Evolutionary conservation across 1,140 invertebrate genomes (phyloP).

Genomic region (Anagrus nilaparvatae): DNA sequence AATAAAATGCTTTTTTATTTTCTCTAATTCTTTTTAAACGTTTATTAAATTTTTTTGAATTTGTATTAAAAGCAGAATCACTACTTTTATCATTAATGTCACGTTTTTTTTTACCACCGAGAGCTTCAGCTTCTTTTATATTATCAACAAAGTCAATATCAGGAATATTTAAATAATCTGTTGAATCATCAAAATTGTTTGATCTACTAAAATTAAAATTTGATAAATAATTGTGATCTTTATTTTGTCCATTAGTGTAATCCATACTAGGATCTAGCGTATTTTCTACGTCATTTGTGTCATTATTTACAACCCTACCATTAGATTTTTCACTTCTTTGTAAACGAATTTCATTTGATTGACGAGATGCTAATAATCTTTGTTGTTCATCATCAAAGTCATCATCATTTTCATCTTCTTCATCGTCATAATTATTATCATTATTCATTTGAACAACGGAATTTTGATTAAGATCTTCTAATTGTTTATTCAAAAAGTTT

Average conservation of each 20-base stretch:
- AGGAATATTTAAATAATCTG: constrained; percentile 17
- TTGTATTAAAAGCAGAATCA: constrained; percentile 1
- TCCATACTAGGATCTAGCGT: constrained; percentile 25
- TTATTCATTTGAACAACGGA: constrained; percentile 19
- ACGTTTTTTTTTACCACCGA: constrained; percentile 11
- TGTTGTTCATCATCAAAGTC: constrained; percentile 16
- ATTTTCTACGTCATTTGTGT: constrained; percentile 18
- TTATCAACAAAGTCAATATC: constrained; percentile 22
- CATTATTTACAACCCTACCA: constrained; percentile 13
- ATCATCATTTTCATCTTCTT: constrained; percentile 10
- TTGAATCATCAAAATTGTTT: constrained; percentile 11
- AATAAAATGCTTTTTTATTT: not conserved
- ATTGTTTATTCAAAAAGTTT: constrained; percentile 17
- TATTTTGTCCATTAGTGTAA: constrained; percentile 25
- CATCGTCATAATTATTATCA: constrained; percentile 27
- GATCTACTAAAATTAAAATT: constrained; percentile 10
- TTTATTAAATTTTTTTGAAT: constrained; percentile 4
- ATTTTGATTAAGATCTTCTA: constrained; percentile 12
- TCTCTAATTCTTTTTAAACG: not conserved
- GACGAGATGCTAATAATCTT: constrained; percentile 16
- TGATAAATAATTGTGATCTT: constrained; percentile 15
- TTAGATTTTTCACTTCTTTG: constrained; percentile 23
- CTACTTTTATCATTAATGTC: constrained; percentile 9
- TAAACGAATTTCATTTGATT: constrained; percentile 23
- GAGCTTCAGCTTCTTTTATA: constrained; percentile 14